Evolutionary conservation across 2,888 invertebrate genomes (phyloP).

Genomic region (Elegia similella): DNA sequence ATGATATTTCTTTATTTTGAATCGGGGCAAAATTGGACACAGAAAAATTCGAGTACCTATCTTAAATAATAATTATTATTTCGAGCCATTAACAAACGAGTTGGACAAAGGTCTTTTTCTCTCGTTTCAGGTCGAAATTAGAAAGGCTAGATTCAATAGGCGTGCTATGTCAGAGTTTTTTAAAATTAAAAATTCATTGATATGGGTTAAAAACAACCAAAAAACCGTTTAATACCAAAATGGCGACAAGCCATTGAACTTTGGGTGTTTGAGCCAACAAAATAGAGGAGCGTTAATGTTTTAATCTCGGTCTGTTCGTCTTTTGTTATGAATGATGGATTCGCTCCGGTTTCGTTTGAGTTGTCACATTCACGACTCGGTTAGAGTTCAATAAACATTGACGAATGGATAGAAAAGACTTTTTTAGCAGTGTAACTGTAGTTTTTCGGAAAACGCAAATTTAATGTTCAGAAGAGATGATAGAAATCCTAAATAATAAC

Average conservation of each 20-base stretch:
- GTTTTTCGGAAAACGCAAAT: too few species aligned
- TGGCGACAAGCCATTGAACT: constrained; percentile 11
- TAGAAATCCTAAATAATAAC: too few species aligned
- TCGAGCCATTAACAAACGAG: background rate
- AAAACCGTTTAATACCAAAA: background rate
- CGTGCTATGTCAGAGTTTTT: background rate
- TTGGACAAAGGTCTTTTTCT: background rate
- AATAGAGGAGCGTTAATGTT: constrained; percentile 10
- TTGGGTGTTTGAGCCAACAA: background rate
- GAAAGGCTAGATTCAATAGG: background rate
- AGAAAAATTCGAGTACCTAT: too few species aligned
- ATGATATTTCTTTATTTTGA: too few species aligned
- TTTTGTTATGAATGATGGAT: constrained; percentile 8
- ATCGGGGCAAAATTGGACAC: too few species aligned
- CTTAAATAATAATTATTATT: too few species aligned
- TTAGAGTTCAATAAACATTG: background rate
- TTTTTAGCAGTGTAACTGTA: background rate
- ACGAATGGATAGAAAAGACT: background rate
- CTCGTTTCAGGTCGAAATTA: background rate
- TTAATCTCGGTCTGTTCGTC: constrained; percentile 12
- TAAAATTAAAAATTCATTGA: background rate
- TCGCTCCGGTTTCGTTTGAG: constrained; percentile 7
- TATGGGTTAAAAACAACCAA: background rate
- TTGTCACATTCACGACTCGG: constrained; percentile 2
- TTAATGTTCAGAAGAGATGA: too few species aligned